Conservation (phyloP, 2,113 vertebrate species). For the Xiphophorus couchianus region DNA sequence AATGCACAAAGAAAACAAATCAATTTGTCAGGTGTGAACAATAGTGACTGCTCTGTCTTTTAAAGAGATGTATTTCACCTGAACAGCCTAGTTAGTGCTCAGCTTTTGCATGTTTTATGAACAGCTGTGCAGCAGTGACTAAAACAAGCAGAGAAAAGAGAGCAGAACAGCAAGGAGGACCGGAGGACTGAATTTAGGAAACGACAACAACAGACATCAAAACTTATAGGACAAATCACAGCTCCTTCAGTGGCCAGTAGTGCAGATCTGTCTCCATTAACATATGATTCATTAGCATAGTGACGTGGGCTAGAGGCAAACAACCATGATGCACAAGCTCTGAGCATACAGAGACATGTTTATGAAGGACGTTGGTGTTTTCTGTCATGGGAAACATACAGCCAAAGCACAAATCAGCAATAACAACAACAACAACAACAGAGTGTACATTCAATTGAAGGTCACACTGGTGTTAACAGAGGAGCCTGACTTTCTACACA, state of each 20-base stretch:
- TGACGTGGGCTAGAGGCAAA: slow-evolving; percentile 56
- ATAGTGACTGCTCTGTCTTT: slow-evolving; percentile 14
- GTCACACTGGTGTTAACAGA: slow-evolving; percentile 20
- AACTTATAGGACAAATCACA: slow-evolving; percentile 40
- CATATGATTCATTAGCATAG: slow-evolving; percentile 76
- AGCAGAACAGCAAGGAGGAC: slow-evolving; percentile 12
- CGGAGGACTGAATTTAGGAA: slow-evolving; percentile 21
- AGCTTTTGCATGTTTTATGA: slow-evolving; percentile 29
- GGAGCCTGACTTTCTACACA: slow-evolving; percentile 22
- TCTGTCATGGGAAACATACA: slow-evolving; percentile 50
- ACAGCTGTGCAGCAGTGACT: slow-evolving; percentile 15
- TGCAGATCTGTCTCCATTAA: slow-evolving; percentile 62
- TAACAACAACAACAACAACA: slow-evolving; percentile 24
- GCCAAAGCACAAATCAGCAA: slow-evolving; percentile 15
- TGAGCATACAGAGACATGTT: slow-evolving; percentile 50
- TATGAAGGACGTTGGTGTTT: slow-evolving; percentile 55
- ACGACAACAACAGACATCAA: slow-evolving; percentile 48
- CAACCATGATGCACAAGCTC: slow-evolving; percentile 60
- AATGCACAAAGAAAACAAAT: slow-evolving; percentile 43
- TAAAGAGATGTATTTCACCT: slow-evolving; percentile 9
- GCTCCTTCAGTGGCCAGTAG: slow-evolving; percentile 43
- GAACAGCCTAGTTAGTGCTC: slow-evolving; percentile 12
- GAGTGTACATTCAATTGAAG: slow-evolving; percentile 40
- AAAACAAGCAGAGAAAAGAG: slow-evolving; percentile 18
- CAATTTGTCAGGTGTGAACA: slow-evolving; percentile 9